Evolutionary conservation across 35 echinoderm and acorn worm genomes (phyloP), one percentile per base, ranked within the genome.

Genomic region (Amphiura filiformis): DNA sequence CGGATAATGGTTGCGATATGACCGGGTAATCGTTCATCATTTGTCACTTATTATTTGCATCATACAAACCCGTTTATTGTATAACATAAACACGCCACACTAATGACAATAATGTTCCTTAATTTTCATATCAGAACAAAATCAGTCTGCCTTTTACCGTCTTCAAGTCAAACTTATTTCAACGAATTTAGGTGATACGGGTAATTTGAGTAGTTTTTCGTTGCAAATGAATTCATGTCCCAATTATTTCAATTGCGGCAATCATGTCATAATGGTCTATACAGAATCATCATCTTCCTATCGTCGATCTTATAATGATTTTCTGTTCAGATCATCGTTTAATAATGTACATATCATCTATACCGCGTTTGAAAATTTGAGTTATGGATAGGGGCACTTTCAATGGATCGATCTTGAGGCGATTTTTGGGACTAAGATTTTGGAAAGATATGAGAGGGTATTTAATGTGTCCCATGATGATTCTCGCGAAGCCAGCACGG

Each of bases 1-100:
- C 61, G 61, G 9, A 70, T 70, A 70, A 70, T 70, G 61, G 61
- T 70, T 70, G 7, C 17, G 4, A n/a, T n/a, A 70, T 70, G 61
- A 70, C 61, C 61, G 15, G 15, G 61, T 70, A 70, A 70, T 70
- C 61, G 61, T n/a, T 70, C 61, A 70, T 70, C 61, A 70, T 70
- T 18, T 70, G 61, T 70, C 61, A n/a, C 28, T 13, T 70, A n/a
- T 23, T 2, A 26, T 70, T 70, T 70, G 15, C 61, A 30, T 70
- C 28, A 70, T 52, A 4, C 28, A 15, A 15, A 26, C 3, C 2
- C 61, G 28, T 70, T 70, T 70, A 70, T 70, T 15, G 28, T 23
- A 70, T 70, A 13, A 23, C 26, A 70, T 70, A 70, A 70, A 70
- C 61, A 70, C 28, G 61, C 61, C 1, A 18, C 61, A 70, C 61